Base-by-base conservation (phyloP, 1,140 invertebrate genomes). In the Ostrea denselamellosa region DNA sequence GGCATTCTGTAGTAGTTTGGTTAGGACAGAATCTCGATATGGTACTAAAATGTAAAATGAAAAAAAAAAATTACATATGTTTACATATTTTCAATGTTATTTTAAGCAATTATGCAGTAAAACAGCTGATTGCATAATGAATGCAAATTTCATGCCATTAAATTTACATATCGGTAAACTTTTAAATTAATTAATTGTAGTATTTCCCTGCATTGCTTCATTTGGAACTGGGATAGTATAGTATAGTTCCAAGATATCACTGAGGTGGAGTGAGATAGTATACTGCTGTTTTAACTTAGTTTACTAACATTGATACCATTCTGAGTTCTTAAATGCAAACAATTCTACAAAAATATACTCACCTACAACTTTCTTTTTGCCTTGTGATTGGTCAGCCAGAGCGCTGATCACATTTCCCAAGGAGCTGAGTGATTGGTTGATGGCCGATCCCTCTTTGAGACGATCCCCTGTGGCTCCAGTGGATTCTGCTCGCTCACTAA, bases 331-430 rank as follows among this genome's bases (percentile, higher is more conserved):
- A 44, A 44, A 44, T 44, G 34, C 34, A 44, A 44, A 1, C 34
- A 44, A 5, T 44, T 5, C 1, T 44, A 44, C 34, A 44, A 44
- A 44, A n/a, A 19, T 62, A 17, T 34, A 92, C 89, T 89, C 88
- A 93, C 93, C 92, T 34, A 94, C 92, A 28, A 94, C 94, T 87
- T 94, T 94, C 88, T 93, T 93, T 65, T 93, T 94, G 52, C 93
- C 92, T 9, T 52, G 86, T 51, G 93, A 92, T 53, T 88, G 89
- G 81, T 95, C 94, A 14, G 95, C 96, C 22, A 97, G 92, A 54
- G 96, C 96, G 88, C 96, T 95, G 81, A 96, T 96, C 85, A 96
- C 96, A 91, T 96, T 96, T 54, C 96, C 96, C 8, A 96, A 93
- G 86, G 95, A 95, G 12, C 96, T 95, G 12, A 96, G 93, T 17